Conservation (phyloP, 2,113 vertebrate genomes). For the Felis chaus region DNA sequence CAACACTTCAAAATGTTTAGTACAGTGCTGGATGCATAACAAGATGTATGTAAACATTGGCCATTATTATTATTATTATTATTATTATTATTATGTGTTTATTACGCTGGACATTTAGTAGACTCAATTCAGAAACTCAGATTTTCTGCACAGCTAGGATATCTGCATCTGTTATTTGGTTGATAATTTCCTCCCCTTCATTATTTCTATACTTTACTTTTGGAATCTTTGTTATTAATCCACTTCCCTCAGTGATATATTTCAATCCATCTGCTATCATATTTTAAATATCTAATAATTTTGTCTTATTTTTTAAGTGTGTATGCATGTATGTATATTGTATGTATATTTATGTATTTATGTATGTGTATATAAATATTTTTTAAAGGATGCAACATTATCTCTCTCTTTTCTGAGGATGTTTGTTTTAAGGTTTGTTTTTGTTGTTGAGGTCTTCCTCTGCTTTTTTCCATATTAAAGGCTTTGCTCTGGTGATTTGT, state of each 20-base stretch:
- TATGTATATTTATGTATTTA: neutral
- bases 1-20: neutral
- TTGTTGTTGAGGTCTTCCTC: neutral
- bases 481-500: neutral
- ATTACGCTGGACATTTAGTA: neutral
- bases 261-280: neutral
- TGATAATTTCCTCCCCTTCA: neutral
- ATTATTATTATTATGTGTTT: neutral
- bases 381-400: neutral
- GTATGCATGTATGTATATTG: too few relatives aligned
- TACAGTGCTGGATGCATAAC: neutral
- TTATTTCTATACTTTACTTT: neutral
- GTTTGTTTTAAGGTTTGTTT: neutral
- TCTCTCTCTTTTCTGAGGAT: neutral
- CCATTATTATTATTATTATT: neutral
- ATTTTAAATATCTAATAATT: neutral
- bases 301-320: neutral
- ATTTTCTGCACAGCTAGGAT: neutral
- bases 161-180: neutral
- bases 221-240: neutral
- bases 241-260: constrained; percentile 11
- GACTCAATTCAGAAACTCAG: neutral
- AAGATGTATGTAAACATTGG: neutral
- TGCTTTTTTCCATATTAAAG: neutral
- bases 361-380: neutral